Base-by-base conservation (phyloP, 2,113 vertebrate genomes). In the Neoarius graeffei region DNA sequence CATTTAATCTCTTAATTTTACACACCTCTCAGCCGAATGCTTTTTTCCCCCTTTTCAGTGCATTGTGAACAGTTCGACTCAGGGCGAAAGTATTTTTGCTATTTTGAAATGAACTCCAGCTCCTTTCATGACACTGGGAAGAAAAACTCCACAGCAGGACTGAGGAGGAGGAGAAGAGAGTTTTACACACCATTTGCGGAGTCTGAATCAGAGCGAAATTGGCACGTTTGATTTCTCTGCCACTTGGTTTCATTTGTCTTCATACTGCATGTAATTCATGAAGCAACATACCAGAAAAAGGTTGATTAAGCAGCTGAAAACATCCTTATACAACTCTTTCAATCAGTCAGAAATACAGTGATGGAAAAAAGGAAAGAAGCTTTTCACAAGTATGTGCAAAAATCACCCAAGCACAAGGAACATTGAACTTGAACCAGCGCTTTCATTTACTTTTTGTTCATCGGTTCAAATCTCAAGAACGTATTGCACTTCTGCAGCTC, bases 1-100 rank as follows among this genome's bases (percentile, higher is more conserved):
- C 59, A 85, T 84, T 42, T 88, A 84, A 79, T 91, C 86, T 87
- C 77, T 60, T 76, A 79, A 56, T 91, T 86, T 86, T 87, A 66
- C 35, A 81, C 83, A 81, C 88, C 85, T 87, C 7, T 8, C 57
- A 79, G 77, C 80, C 59, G 52, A 85, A 85, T 89, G 81, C n/a
- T 80, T 85, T 52, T 56, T 56, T 15, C 35, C 48, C 23, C 35
- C 20, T 42, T 67, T 84, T 67, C n/a, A 23, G 15, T 50, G 64
- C 10, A 19, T n/a, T 42, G 25, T 77, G 56, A 76, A 85, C 71
- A 27, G 10, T 67, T 19, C 56, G 48, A 86, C 76, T 81, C 50
- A 27, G 73, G 30, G 0, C 20, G 30, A 76, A 85, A 85, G 57
- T 50, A 48, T 54, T n/a, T n/a, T n/a, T n/a, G n/a, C n/a, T n/a